Percentiles rank a stretch among this genome's conserved stretches.
Evolutionary conservation across 2,888 invertebrate species (phyloP).

Genomic region (Tholera decimalis): DNA sequence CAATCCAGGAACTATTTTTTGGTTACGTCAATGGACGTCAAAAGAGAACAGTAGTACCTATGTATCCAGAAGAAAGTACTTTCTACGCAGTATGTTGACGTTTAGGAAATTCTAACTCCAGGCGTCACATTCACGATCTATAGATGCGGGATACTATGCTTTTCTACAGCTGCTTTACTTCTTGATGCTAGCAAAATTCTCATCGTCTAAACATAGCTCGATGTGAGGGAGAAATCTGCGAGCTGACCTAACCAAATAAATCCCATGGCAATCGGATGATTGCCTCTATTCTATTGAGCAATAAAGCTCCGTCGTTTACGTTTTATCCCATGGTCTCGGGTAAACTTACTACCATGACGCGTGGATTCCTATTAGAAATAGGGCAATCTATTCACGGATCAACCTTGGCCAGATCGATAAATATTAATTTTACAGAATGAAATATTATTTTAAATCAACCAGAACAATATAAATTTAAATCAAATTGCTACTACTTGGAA

Average conservation of each 20-base stretch:
- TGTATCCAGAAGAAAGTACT: conserved; percentile 14
- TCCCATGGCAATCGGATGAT: background rate
- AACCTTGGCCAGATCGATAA: conserved; percentile 55
- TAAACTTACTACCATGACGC: conserved; percentile 15
- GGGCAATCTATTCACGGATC: conserved; percentile 48
- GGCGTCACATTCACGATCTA: background rate
- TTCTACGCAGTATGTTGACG: conserved; percentile 10
- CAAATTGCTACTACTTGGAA: conserved; percentile 62
- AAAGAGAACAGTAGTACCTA: conserved; percentile 19
- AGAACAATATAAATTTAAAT: conserved; percentile 64
- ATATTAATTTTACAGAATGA: conserved; percentile 59
- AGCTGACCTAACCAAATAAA: conserved; percentile 1
- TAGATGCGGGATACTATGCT: background rate
- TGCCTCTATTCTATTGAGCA: background rate
- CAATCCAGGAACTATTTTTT: conserved; percentile 55
- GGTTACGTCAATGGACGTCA: conserved; percentile 56
- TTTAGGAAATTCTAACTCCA: background rate
- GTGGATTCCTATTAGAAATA: conserved; percentile 32
- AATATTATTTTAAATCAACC: conserved; percentile 40
- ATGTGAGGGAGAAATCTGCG: background rate
- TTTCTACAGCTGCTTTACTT: background rate
- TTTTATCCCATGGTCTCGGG: background rate
- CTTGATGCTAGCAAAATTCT: conserved; percentile 1
- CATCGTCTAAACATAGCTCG: background rate
- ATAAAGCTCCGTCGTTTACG: conserved; percentile 6